Evolutionary conservation across 2,888 invertebrate genomes (phyloP), one percentile per base, ranked within the genome.

Genomic region (Therioaphis trifolii): DNA sequence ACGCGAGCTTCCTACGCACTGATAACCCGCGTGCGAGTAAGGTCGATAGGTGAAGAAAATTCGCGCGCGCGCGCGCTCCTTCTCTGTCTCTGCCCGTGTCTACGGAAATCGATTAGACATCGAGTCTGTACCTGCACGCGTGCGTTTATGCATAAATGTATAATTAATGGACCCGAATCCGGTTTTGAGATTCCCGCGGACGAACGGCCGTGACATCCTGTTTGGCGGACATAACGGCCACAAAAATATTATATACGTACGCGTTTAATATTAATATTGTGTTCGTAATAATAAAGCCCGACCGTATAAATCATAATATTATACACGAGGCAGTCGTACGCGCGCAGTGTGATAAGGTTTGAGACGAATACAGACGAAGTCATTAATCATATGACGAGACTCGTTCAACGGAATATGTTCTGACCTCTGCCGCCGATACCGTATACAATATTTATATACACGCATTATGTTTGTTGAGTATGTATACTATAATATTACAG

Each of bases 251-350:
- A 46, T 35, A 66, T 1, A 29, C n/a, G 72, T 52, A 29, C n/a
- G n/a, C n/a, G n/a, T n/a, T n/a, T n/a, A n/a, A n/a, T n/a, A n/a
- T n/a, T n/a, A n/a, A n/a, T n/a, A n/a, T n/a, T n/a, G n/a, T n/a
- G n/a, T n/a, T n/a, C n/a, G 9, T 21, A 15, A 71, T 71, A 66
- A 52, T 49, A 27, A 11, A 72, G 52, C 21, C n/a, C 29, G 18
- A 18, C 52, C 27, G 68, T 71, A 79, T 71, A 61, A 61, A 71
- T 58, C 49, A 61, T 80, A 71, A 80, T 72, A 69, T 21, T 66
- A 77, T n/a, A 15, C 14, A 27, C 68, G 68, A 43, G 40, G 58
- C 15, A 74, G 21, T 55, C 21, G 21, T 15, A 40, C 55, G 29
- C 29, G 29, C 29, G 40, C 24, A 21, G 35, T n/a, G 58, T 35